phyloP scores from a whole-genome alignment of 2,113 vertebrate species.

The Tragelaphus scriptus region DNA sequence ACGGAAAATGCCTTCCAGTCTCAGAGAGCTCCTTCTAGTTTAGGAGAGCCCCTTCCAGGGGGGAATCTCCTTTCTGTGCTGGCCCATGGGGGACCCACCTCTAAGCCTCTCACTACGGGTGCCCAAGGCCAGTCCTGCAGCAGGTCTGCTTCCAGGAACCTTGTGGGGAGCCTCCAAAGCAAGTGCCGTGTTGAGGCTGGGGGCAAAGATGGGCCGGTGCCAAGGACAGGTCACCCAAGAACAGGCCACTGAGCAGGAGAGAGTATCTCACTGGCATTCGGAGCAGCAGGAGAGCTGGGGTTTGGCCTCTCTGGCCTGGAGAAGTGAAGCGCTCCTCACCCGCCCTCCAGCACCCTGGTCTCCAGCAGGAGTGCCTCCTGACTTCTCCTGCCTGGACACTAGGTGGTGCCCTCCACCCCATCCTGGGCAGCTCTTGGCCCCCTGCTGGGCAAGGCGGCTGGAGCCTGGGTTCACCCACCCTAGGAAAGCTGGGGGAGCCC shows the following conservation, averaged over 20 bases:
- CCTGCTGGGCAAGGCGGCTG: background rate
- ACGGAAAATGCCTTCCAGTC: background rate
- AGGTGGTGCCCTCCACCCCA: constrained; percentile 34
- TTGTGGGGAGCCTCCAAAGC: background rate
- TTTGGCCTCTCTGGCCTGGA: background rate
- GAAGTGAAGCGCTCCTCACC: too few relatives aligned
- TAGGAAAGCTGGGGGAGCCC: background rate
- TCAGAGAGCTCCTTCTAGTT: background rate
- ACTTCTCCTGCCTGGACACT: constrained; percentile 4
- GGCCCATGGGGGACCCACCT: background rate
- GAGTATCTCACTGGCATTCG: background rate
- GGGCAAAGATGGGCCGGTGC: background rate
- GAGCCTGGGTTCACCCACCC: background rate
- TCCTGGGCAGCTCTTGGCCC: background rate
- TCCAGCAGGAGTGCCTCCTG: accelerated
- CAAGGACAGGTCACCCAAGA: background rate
- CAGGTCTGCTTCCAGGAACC: background rate
- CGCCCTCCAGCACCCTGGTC: accelerated
- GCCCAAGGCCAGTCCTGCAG: background rate
- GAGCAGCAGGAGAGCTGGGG: accelerated
- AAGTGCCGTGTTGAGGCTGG: background rate
- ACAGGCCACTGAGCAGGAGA: background rate
- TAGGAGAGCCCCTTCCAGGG: background rate
- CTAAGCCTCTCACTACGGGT: background rate
- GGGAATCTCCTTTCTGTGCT: background rate